Evolutionary conservation across 1,140 invertebrate species (phyloP).

Genomic region (Temnothorax nylanderi): DNA sequence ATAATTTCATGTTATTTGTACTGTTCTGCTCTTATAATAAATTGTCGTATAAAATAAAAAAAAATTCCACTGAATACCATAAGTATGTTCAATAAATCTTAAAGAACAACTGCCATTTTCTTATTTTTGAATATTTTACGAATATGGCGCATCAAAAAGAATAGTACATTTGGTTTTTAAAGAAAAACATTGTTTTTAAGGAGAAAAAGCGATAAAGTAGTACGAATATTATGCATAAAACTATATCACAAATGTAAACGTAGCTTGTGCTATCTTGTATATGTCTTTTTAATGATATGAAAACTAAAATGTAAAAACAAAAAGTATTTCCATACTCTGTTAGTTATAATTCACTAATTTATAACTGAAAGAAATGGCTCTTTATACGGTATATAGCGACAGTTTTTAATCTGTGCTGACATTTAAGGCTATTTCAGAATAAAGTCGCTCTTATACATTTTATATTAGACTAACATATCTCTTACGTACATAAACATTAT

Average conservation of each 20-base stretch:
- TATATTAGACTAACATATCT: slow-evolving; percentile 10
- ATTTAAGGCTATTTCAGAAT: background rate
- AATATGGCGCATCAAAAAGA: background rate
- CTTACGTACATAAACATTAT: background rate
- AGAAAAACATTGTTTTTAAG: background rate
- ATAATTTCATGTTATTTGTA: slow-evolving; percentile 29
- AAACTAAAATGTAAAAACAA: slow-evolving; percentile 7
- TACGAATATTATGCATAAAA: slow-evolving; percentile 8
- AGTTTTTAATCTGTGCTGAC: background rate
- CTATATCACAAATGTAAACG: slow-evolving; percentile 19
- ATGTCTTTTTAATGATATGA: background rate
- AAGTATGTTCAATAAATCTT: background rate
- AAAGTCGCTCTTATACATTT: background rate
- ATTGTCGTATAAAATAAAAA: background rate
- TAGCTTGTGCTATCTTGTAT: background rate
- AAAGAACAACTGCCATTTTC: background rate
- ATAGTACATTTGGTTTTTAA: background rate
- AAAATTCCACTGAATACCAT: background rate
- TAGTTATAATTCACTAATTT: background rate
- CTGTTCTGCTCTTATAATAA: slow-evolving; percentile 7
- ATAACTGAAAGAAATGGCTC: background rate
- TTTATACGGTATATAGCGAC: background rate
- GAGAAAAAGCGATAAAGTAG: background rate
- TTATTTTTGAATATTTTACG: background rate
- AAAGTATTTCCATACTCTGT: background rate